Conservation (phyloP, 1,140 invertebrate species). For the Drosophila paulistorum region DNA sequence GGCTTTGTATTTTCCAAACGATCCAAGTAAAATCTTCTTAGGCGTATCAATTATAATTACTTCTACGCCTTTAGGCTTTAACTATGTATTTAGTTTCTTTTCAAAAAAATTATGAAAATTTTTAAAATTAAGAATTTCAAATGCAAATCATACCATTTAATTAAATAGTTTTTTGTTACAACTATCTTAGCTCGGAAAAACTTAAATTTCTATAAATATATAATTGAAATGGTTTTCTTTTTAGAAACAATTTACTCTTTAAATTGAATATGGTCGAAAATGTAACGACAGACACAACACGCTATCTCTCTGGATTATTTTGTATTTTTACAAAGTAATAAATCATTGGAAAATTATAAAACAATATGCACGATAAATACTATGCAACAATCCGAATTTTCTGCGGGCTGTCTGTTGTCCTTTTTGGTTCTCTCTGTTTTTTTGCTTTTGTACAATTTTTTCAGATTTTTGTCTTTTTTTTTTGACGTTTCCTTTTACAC, state of each 20-base stretch:
- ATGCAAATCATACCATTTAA: no score
- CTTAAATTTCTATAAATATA: no score
- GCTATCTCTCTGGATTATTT: neutral
- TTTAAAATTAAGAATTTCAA: no score
- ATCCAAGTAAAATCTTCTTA: no score
- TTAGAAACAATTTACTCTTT: neutral
- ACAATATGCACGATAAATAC: slow-evolving; percentile 57
- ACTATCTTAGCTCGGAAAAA: no score
- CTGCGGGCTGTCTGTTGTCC: slow-evolving; percentile 56
- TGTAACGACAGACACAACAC: neutral
- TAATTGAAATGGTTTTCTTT: neutral
- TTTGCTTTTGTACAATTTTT: slow-evolving; percentile 33
- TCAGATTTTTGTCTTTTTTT: neutral
- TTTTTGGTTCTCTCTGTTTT: slow-evolving; percentile 23
- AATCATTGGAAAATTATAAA: slow-evolving; percentile 72
- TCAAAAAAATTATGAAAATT: no score
- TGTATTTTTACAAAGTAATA: slow-evolving; percentile 41
- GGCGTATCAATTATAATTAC: no score
- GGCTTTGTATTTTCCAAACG: no score
- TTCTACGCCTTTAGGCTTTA: no score
- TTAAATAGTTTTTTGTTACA: no score
- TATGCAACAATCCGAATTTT: slow-evolving; percentile 27
- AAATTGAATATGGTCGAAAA: neutral
- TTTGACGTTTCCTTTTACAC: slow-evolving; percentile 11
- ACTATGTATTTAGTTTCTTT: no score